phyloP scores from a whole-genome alignment of 2,797 vertebrate genomes.

The Labroides dimidiatus region DNA sequence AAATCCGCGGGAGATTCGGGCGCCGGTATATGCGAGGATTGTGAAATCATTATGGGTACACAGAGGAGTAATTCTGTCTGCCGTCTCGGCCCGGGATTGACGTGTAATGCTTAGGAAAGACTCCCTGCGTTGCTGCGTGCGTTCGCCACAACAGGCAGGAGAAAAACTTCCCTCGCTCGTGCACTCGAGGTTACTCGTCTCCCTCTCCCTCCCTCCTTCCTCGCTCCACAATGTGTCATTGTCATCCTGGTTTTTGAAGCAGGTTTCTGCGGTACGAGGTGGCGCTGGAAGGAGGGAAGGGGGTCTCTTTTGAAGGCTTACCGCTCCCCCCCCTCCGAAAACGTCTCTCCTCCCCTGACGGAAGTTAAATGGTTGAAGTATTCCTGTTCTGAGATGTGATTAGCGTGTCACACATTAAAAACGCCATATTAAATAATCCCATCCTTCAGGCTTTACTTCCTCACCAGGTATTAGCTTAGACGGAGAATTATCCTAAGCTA shows the following conservation, averaged over 20 bases:
- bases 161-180: constrained; percentile 59
- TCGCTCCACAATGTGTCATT: constrained; percentile 80
- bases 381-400: constrained; percentile 93
- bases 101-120: constrained; percentile 59
- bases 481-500: constrained; percentile 98
- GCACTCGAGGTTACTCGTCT: constrained; percentile 52
- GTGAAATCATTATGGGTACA: constrained; percentile 59
- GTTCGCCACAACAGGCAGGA: constrained; percentile 54
- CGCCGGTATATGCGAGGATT: constrained; percentile 56
- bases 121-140: constrained; percentile 52
- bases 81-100: constrained; percentile 64
- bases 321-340: constrained; percentile 61
- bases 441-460: constrained; percentile 99
- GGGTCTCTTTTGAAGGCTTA: constrained; percentile 71
- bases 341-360: constrained; percentile 74
- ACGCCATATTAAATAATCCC: constrained; percentile 99
- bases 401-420: constrained; percentile 96
- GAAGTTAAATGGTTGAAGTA: constrained; percentile 88
- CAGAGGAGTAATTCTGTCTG: constrained; percentile 62
- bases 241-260: constrained; percentile 68
- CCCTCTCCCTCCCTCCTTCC: constrained; percentile 37
- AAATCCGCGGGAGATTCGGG: constrained; percentile 67
- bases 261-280: constrained; percentile 71
- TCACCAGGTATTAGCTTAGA: constrained; percentile 98
- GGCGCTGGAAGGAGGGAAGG: constrained; percentile 34